Base-by-base conservation (phyloP, 2,113 vertebrate species). In the Ammodytes dubius region DNA sequence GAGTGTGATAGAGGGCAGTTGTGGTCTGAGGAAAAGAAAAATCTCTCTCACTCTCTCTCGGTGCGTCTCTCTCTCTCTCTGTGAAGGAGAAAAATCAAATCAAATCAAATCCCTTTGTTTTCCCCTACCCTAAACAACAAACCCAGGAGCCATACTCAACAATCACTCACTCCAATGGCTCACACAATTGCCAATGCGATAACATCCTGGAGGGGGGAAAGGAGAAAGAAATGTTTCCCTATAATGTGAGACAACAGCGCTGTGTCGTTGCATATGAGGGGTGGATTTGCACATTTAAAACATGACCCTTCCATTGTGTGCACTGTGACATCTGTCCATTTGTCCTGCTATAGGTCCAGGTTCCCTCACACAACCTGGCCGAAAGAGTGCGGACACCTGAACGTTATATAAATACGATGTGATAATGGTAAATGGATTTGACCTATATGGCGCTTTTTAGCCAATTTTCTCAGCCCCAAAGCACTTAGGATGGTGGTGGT, bases 161-260 rank as follows among this genome's bases (percentile, higher is more conserved):
- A 93, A 91, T 91, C 84, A 89, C 88, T 88, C 87, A 89, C 84
- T 94, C 88, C 88, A 91, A 74, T 87, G 90, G 74, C 82, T 91
- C 90, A 89, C 87, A 91, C 88, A 91, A 90, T 88, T 89, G 81
- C 80, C 74, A 85, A 61, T 77, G 84, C 65, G 87, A 91, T 91
- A 92, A 88, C 74, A 82, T 87, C 74, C 81, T 42, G 70, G 42
- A 27, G 27, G 35, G 45, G 64, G 74, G 59, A 79, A 86, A 74
- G 14, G 40, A 60, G 46, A 42, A 83, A 86, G 69, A 87, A 83
- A 89, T 72, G 84, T 79, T 82, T 67, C 35, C 39, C 54, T 43
- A 61, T 87, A 84, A 84, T 82, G 57, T 74, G 42, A 75, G 57
- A 83, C 77, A 85, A 76, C 73, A 77, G n/a, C 40, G 58, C 7